These are phyloP conservation scores for Pleuronectes platessa DNA, from an alignment of 2,113 vertebrate species.

Conservation along the genomic window DNA sequence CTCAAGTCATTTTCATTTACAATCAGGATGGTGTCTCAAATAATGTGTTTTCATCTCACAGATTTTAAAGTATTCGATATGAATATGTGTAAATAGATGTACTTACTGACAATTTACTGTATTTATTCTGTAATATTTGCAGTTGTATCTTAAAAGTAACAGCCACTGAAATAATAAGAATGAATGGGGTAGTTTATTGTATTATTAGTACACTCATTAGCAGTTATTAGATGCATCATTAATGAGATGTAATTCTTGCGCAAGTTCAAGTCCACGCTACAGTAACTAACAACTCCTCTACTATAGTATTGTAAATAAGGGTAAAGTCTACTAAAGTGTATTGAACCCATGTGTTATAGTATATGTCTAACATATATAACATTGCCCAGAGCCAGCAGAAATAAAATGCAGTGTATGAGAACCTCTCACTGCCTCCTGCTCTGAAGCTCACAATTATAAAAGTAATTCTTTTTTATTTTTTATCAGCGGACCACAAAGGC, in stretches of 20 bases:
- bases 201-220: conserved; percentile 1
- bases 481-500: conserved; percentile 12
- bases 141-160: neutral
- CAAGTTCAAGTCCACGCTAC: neutral
- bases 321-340: neutral
- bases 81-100: neutral
- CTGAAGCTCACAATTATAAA: conserved; percentile 28
- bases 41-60: neutral
- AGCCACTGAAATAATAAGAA: neutral
- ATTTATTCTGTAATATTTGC: neutral
- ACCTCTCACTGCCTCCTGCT: conserved; percentile 15
- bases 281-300: neutral
- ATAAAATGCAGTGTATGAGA: neutral
- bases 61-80: neutral
- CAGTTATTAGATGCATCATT: neutral
- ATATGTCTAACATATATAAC: conserved; percentile 5
- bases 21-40: neutral
- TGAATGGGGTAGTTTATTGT: neutral
- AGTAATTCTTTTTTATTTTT: conserved; percentile 29
- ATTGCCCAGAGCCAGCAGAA: no score
- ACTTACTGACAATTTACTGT: no score
- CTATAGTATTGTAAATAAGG: neutral
- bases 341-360: neutral
- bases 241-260: neutral
- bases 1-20: neutral